These are phyloP conservation scores for Epirrhoe alternata DNA, from an alignment of 2,888 invertebrate genomes.

Conservation along the genomic window DNA sequence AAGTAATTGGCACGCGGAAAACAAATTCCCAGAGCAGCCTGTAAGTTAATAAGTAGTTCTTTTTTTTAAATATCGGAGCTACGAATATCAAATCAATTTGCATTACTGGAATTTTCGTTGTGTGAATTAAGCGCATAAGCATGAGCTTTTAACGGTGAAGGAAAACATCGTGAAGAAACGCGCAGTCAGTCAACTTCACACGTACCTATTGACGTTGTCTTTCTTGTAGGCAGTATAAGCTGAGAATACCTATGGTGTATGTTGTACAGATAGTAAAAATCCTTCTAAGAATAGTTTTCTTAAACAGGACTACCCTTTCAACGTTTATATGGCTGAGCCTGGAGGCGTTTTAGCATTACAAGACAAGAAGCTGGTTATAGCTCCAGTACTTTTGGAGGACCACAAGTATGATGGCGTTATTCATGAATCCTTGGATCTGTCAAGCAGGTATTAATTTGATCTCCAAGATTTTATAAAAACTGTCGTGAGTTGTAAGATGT, in stretches of 20 bases:
- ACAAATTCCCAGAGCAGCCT: slow-evolving; percentile 85
- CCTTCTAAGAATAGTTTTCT: neutral
- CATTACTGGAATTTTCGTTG: no score
- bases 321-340: slow-evolving; percentile 83
- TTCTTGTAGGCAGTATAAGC: no score
- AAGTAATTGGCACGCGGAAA: slow-evolving; percentile 79
- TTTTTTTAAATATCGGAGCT: no score
- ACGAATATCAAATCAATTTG: no score
- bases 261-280: no score
- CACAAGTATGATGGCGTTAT: slow-evolving; percentile 79
- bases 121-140: no score
- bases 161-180: no score
- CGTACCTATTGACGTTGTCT: no score
- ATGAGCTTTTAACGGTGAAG: no score
- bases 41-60: slow-evolving; percentile 68
- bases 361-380: slow-evolving; percentile 85
- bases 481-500: no score
- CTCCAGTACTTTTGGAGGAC: slow-evolving; percentile 82
- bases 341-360: slow-evolving; percentile 79
- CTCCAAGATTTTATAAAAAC: slow-evolving; percentile 11
- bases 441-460: slow-evolving; percentile 53
- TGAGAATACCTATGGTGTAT: no score
- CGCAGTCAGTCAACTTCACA: no score
- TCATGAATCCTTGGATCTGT: slow-evolving; percentile 68
- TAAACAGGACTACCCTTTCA: slow-evolving; percentile 87